phyloP scores from a whole-genome alignment of 2,888 invertebrate genomes.

The Catocala nupta region DNA sequence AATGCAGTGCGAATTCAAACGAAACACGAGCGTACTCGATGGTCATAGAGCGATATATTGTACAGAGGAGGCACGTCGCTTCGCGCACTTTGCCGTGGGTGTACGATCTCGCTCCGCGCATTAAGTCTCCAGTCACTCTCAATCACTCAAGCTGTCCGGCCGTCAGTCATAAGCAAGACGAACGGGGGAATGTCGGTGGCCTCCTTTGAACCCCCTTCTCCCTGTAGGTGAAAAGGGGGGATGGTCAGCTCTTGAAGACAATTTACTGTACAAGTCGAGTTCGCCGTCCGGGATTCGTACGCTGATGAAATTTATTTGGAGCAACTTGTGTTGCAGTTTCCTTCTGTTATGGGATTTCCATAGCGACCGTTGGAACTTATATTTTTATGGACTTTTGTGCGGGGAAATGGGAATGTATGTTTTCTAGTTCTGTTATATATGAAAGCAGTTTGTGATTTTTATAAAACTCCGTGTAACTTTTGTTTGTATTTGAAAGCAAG shows the following conservation, averaged over 20 bases:
- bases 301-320: conserved; percentile 83
- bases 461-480: conserved; percentile 47
- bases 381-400: conserved; percentile 56
- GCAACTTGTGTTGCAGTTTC: conserved; percentile 72
- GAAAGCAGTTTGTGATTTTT: conserved; percentile 50
- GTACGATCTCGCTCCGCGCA: conserved; percentile 79
- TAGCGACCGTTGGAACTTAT: conserved; percentile 59
- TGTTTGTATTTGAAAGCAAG: conserved; percentile 43
- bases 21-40: conserved; percentile 51
- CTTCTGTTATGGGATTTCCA: conserved; percentile 72
- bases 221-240: conserved; percentile 69
- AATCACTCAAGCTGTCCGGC: conserved; percentile 86
- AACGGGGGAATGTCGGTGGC: conserved; percentile 82
- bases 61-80: conserved; percentile 53
- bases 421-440: conserved; percentile 46
- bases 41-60: conserved; percentile 63
- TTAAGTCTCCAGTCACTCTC: conserved; percentile 87
- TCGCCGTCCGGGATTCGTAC: conserved; percentile 76
- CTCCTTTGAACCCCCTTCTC: conserved; percentile 69
- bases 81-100: conserved; percentile 56
- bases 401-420: conserved; percentile 53
- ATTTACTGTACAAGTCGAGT: conserved; percentile 83
- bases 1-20: conserved; percentile 35
- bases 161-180: conserved; percentile 87
- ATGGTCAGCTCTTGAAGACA: conserved; percentile 86